Base-by-base conservation (phyloP, 1,140 invertebrate genomes). In the Macrotrachela quadricornifera region DNA sequence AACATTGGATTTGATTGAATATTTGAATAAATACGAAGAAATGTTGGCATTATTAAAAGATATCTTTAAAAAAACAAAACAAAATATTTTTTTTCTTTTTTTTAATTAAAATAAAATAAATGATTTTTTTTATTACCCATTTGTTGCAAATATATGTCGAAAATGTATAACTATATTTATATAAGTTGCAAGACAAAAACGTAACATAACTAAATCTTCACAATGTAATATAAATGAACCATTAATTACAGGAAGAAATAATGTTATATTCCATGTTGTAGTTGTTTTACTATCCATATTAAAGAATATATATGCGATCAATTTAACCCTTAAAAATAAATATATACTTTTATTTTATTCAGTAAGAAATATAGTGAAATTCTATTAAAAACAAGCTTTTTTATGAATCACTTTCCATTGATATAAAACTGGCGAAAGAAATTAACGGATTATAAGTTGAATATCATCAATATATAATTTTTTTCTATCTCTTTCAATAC, bases 241-340 rank as follows among this genome's bases (percentile, higher is more conserved):
- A 64, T 95, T 96, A 16, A 99, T 74, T 0, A 97, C 92, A 71
- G 95, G 97, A 13, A 99, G 73, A 62, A 99, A 97, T 38, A 99
- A 69, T 66, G 92, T 87, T 46, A 99, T 85, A 65, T 99, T 92
- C 41, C 84, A 82, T 0, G 88, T 91, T 65, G 92, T 94, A 1
- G 87, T 88, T 64, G 96, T 95, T 63, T 96, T 94, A 14, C 85
- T 85, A 6, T 86, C 85, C 87, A 97, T 97, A 0, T 86, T 86
- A 71, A 90, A 85, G 65, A 97, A 97, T 87, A 99, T 92, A 46
- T 86, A 77, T 0, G 83, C 81, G 59, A 97, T 90, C 17, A 97
- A 71, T 57, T 87, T 60, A 53, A 63, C 60, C 40, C 45, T 30
- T 2, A 30, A 30, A 8, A 30, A 30, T 30, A 30, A 30, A 49